Evolutionary conservation across 2,888 invertebrate species (phyloP).

Genomic region (Macropis europaea): DNA sequence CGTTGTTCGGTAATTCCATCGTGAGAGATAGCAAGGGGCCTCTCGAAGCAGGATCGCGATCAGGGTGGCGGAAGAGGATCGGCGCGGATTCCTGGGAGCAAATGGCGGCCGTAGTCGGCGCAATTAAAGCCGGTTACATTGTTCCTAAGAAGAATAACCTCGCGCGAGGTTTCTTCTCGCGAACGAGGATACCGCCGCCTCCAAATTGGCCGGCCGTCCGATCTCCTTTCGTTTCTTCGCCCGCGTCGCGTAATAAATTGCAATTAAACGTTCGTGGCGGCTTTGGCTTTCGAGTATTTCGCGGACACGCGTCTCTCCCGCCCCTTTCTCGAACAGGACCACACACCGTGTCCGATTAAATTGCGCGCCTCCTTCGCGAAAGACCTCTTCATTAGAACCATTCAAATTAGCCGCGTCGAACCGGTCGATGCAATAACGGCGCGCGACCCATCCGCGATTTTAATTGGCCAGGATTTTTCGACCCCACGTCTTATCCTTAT

Average conservation of each 20-base stretch:
- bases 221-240: background rate
- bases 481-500: background rate
- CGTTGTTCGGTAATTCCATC: slow-evolving; percentile 42
- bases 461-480: slow-evolving; percentile 44
- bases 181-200: slow-evolving; percentile 6
- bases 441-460: slow-evolving; percentile 41
- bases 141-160: slow-evolving; percentile 36
- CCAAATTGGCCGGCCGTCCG: slow-evolving; percentile 20
- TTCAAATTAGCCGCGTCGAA: slow-evolving; percentile 46
- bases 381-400: slow-evolving; percentile 55
- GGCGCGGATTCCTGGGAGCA: slow-evolving; percentile 49
- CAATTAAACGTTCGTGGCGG: slow-evolving; percentile 45
- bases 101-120: slow-evolving; percentile 39
- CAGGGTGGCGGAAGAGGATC: too few relatives aligned
- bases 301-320: slow-evolving; percentile 37
- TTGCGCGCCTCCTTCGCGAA: slow-evolving; percentile 29
- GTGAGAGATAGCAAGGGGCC: slow-evolving; percentile 28
- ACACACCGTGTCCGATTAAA: slow-evolving; percentile 46
- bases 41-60: slow-evolving; percentile 38
- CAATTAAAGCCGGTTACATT: slow-evolving; percentile 57
- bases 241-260: slow-evolving; percentile 49
- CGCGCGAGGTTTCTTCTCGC: slow-evolving; percentile 8
- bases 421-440: slow-evolving; percentile 26
- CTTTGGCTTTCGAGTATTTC: slow-evolving; percentile 39
- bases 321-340: slow-evolving; percentile 25